Base-by-base conservation (phyloP, 2,797 vertebrate genomes). In the Crenuchus spilurus region DNA sequence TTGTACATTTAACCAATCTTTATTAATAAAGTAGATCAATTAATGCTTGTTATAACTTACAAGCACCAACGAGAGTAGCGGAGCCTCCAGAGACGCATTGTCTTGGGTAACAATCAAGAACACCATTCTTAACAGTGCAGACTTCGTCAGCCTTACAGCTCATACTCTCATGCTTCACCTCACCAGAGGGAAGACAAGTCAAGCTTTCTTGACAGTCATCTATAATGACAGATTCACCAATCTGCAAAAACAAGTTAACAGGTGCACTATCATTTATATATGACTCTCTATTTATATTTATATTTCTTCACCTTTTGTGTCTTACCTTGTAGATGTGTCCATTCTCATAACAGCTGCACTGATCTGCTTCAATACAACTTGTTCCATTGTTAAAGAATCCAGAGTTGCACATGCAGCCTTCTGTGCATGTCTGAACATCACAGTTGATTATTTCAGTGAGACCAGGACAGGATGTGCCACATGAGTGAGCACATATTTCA, bases 351-450 rank as follows among this genome's bases (percentile, higher is more conserved):
- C 93, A 93, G 79, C 91, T 85, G 0, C 93, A 94, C 3, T 88
- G 46, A 44, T 90, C 77, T 31, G 75, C 46, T 18, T 81, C 78
- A 52, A 94, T 85, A 0, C 93, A 94, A 52, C 31, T 64, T 0
- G 85, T 81, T 2, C 91, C 92, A 0, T 91, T 84, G 42, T 80
- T 90, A 78, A 86, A 85, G 77, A 84, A 91, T 9, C 87, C 89
- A 0, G 87, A 16, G 39, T 92, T 51, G 8, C 92, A 94, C 69
- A 88, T 78, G n/a, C 91, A 94, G 31, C 92, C 92, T 67, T 94
- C 92, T 0, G 86, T 74, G 57, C 92, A 94, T 0, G 13, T 60
- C 0, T 71, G 62, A 0, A 85, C 83, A 24, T 37, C 18, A 55
- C 90, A 93, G 2, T 49, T 61, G 0, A 55, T 74, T 0, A 77